These are phyloP conservation scores for Tipula confusa DNA, from an alignment of 2,888 invertebrate genomes.

Conservation along the genomic window DNA sequence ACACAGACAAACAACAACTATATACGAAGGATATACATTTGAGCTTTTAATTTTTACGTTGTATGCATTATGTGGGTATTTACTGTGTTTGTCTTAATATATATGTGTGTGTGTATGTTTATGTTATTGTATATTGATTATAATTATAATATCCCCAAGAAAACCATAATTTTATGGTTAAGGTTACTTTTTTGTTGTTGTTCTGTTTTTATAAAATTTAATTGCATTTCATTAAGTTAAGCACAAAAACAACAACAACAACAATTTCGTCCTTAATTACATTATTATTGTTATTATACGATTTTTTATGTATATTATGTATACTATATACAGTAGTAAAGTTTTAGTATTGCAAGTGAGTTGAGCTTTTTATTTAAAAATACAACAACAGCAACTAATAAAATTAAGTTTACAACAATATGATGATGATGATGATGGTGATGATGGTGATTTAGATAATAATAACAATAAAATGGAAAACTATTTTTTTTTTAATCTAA, in stretches of 20 bases:
- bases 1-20: not conserved
- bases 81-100: not conserved
- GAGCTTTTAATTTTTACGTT: not conserved
- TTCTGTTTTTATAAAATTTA: not conserved
- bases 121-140: not conserved
- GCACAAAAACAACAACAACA: not conserved
- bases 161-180: conserved; percentile 20
- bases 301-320: not conserved
- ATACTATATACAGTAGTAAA: not conserved
- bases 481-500: conserved; percentile 5
- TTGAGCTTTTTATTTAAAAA: not conserved
- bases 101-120: not conserved
- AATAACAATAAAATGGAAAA: not conserved
- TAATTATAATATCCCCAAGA: conserved; percentile 12
- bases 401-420: not conserved
- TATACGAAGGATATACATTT: not conserved
- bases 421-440: not conserved
- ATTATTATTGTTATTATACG: not conserved
- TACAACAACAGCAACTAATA: not conserved
- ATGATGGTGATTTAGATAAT: not conserved
- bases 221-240: not conserved
- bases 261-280: not conserved
- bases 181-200: not conserved
- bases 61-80: not conserved
- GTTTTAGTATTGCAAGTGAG: not conserved